A percentile compares a stretch with the other conserved stretches of the same genome.
Conservation (phyloP, 2,797 vertebrate species). For the Pipistrellus pipistrellus region DNA sequence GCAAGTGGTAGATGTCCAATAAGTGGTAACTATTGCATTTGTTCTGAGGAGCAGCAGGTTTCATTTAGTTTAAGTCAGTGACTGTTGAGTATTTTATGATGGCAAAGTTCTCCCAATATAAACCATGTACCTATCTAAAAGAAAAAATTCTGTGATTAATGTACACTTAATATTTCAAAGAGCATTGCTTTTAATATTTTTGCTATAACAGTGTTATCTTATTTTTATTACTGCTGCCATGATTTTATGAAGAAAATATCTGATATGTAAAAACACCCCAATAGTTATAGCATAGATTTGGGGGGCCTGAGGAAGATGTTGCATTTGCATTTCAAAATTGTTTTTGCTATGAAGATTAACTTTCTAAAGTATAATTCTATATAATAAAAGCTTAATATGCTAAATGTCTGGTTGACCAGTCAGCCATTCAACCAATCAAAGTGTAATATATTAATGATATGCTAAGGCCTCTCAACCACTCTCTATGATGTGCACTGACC, state of each 20-base stretch:
- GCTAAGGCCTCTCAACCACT: no score
- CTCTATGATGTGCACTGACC: no score
- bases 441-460: no score
- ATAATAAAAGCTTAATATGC: neutral
- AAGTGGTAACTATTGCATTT: neutral
- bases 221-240: neutral
- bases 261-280: neutral
- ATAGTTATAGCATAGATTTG: neutral
- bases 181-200: slow-evolving; percentile 12
- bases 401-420: no score
- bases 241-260: neutral
- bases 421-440: no score
- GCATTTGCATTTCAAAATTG: neutral
- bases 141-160: neutral
- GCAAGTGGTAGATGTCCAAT: neutral
- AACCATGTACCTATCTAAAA: neutral
- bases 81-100: slow-evolving; percentile 11
- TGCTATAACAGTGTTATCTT: neutral
- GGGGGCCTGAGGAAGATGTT: neutral
- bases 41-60: neutral
- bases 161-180: neutral
- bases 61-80: neutral
- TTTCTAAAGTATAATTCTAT: slow-evolving; percentile 16
- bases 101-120: neutral
- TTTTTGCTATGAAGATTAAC: neutral